phyloP scores from a whole-genome alignment of 1,140 invertebrate species.

The Drosophila pectinifera region DNA sequence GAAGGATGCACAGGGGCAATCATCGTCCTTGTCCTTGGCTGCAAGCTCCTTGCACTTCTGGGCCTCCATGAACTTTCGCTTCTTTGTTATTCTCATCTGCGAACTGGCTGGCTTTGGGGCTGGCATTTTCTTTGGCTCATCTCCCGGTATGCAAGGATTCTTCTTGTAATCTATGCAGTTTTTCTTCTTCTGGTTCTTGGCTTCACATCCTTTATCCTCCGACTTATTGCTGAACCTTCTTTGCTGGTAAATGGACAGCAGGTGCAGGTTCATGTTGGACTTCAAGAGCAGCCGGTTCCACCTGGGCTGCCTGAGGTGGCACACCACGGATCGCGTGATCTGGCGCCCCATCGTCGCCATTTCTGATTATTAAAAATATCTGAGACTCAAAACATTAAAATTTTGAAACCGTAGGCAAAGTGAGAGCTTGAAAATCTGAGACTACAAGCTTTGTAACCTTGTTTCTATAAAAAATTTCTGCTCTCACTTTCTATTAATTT shows the following conservation, averaged over 20 bases:
- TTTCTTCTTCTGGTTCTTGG: not conserved
- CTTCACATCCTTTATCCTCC: not conserved
- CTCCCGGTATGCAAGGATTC: not conserved
- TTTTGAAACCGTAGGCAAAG: too few species aligned
- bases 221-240: not conserved
- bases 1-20: not conserved
- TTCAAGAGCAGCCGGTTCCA: slow-evolving; percentile 5
- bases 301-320: not conserved
- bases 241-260: not conserved
- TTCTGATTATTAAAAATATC: not conserved
- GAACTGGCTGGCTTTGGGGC: not conserved
- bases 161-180: slow-evolving; percentile 9
- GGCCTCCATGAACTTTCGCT: not conserved
- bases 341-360: slow-evolving; percentile 7
- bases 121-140: not conserved
- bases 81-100: not conserved
- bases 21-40: not conserved
- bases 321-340: not conserved
- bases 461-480: too few species aligned
- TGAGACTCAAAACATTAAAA: not conserved
- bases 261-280: not conserved
- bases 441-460: not conserved
- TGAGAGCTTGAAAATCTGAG: not conserved
- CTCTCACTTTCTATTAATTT: too few species aligned
- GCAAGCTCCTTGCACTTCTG: not conserved